Percentiles rank a stretch among this genome's conserved stretches.
Conservation (phyloP, 2,888 invertebrate genomes). For the Ctenicera cuprea region DNA sequence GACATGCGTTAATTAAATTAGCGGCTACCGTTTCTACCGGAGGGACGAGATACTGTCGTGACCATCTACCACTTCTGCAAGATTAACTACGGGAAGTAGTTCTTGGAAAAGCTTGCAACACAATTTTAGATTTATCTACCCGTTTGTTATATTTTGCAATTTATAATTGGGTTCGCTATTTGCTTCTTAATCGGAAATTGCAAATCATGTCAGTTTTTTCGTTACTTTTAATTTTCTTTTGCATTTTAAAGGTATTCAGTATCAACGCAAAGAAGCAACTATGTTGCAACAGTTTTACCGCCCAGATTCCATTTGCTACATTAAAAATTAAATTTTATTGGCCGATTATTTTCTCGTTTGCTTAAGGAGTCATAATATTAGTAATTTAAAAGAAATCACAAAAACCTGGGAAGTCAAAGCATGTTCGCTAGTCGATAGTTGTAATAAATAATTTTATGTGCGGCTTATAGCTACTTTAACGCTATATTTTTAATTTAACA, state of each 20-base stretch:
- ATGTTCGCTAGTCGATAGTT: no score
- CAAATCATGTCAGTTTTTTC: no score
- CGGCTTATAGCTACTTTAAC: conserved; percentile 13
- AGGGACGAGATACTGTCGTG: conserved; percentile 45
- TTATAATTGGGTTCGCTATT: not conserved
- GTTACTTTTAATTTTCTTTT: no score
- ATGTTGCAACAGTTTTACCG: no score
- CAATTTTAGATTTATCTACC: conserved; percentile 16
- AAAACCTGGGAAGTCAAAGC: not conserved
- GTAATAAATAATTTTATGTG: conserved; percentile 24
- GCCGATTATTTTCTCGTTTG: not conserved
- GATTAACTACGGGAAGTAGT: conserved; percentile 29
- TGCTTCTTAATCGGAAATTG: no score
- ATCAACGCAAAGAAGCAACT: no score
- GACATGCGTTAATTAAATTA: conserved; percentile 52
- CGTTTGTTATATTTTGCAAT: not conserved
- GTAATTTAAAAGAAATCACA: conserved; percentile 5
- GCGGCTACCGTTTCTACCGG: conserved; percentile 42
- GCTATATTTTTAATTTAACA: conserved; percentile 23
- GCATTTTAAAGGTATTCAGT: no score
- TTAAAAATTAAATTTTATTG: no score
- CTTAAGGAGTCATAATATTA: conserved; percentile 3
- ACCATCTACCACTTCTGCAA: conserved; percentile 37
- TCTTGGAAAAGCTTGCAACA: conserved; percentile 20
- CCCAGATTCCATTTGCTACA: no score